Base-by-base conservation (phyloP, 2,113 vertebrate genomes). In the Embiotoca jacksoni region DNA sequence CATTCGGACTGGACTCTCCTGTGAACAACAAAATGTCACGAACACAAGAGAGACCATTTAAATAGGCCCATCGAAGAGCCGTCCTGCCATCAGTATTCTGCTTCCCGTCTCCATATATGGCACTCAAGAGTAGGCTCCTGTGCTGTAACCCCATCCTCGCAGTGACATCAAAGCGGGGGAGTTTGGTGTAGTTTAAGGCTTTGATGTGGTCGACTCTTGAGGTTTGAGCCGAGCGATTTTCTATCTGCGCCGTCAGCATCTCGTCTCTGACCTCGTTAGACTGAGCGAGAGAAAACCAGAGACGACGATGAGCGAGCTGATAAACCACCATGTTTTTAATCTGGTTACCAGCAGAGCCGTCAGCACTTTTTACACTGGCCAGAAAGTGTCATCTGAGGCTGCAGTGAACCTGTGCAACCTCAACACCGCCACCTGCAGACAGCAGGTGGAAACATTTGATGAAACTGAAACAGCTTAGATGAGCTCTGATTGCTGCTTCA, bases 201-300 rank as follows among this genome's bases (percentile, higher is more conserved):
- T 23, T 23, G 35, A 47, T 80, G 79, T 70, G 81, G 85, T 86
- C 4, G 52, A 1, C n/a, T 33, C 35, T 11, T 66, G 68, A 69
- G 72, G 78, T 70, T 44, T 54, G 60, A 61, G 10, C 44, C 16
- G 13, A 62, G 35, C n/a, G 3, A n/a, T 30, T 81, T 83, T 83
- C 52, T 33, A 7, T 65, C 72, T 16, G 54, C 52, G 35, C 10
- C 1, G 49, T 88, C 88, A 87, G 88, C 84, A 78, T 30, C 33
- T 80, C 72, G 3, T 9, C 7, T 67, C 32, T 82, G 86, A 84
- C 86, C 88, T 82, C 11, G 5, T 86, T 90, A 58, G 9, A 23
- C 16, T 53, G 49, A 49, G n/a, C 7, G 4, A 7, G 37, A 64
- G 36, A 72, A 77, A 79, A 66, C 47, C 14, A 2, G n/a, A 44